phyloP scores from a whole-genome alignment of 2,797 vertebrate genomes.

The Cryptoprocta ferox region DNA sequence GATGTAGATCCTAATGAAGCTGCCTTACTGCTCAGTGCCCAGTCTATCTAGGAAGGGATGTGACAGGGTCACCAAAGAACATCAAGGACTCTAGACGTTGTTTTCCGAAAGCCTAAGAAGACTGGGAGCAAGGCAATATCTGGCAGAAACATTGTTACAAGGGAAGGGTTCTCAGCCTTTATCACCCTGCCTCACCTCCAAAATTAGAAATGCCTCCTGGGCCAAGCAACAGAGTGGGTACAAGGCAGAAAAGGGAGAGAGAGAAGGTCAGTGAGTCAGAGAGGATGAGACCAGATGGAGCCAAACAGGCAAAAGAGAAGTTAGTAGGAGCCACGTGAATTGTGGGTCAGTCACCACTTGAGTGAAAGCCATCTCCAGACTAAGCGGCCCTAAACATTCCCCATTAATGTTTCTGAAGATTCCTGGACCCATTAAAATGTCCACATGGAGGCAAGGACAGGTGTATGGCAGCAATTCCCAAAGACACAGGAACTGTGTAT shows the following conservation, averaged over 20 bases:
- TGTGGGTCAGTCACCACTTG: neutral
- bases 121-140: neutral
- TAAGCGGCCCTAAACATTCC: neutral
- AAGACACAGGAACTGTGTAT: neutral
- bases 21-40: neutral
- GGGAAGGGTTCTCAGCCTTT: neutral
- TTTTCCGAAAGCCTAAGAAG: neutral
- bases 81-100: neutral
- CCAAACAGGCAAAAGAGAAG: neutral
- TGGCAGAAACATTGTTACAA: neutral
- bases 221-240: neutral
- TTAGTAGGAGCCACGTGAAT: neutral
- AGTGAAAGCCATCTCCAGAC: neutral
- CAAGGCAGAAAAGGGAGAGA: neutral
- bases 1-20: neutral
- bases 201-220: neutral
- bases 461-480: fast-evolving
- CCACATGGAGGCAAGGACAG: neutral
- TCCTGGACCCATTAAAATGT: neutral
- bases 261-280: neutral
- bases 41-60: neutral
- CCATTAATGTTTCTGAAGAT: neutral
- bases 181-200: neutral
- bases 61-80: neutral
- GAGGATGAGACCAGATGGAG: neutral